A percentile compares a stretch with the other conserved stretches of the same genome.
Evolutionary conservation across 2,797 vertebrate genomes (phyloP).

Genomic region (Alfaro cultratus): DNA sequence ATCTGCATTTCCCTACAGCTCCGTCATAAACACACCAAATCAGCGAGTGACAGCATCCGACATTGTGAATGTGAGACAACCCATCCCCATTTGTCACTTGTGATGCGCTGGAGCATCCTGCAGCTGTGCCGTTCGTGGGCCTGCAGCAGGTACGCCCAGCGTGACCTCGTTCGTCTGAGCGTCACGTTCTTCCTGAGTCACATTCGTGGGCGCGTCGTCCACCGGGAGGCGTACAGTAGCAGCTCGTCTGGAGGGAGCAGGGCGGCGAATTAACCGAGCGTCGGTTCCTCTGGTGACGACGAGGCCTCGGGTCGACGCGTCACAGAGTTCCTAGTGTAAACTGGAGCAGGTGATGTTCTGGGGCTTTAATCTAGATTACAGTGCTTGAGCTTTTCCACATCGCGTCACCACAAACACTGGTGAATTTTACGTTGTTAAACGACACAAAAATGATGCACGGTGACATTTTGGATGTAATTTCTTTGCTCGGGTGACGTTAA

Average conservation of each 20-base stretch:
- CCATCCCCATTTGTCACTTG: not conserved
- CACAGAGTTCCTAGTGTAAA: not conserved
- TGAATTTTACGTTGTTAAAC: not conserved
- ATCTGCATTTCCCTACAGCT: not conserved
- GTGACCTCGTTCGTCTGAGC: constrained; percentile 16
- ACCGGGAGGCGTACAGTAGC: constrained; percentile 33
- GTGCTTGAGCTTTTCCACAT: not conserved
- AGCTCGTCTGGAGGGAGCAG: constrained; percentile 24
- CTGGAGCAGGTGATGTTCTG: not conserved
- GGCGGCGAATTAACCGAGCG: constrained; percentile 52
- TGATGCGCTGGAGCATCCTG: not conserved
- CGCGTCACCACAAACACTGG: not conserved
- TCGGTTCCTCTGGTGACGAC: constrained; percentile 34
- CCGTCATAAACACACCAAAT: not conserved
- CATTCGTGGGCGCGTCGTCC: constrained; percentile 34
- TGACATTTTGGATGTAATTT: not conserved
- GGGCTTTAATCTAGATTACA: not conserved
- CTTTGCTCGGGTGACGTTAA: not conserved
- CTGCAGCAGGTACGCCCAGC: constrained; percentile 39
- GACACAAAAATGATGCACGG: not conserved
- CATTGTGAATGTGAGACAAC: not conserved
- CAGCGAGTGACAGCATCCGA: not conserved
- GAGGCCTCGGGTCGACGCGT: constrained; percentile 17
- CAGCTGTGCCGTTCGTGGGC: constrained; percentile 17
- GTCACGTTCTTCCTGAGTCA: constrained; percentile 59